A percentile compares a stretch with the other conserved stretches of the same genome.
Evolutionary conservation across 1,140 invertebrate genomes (phyloP).

Genomic region (Scaptomyza pallida): DNA sequence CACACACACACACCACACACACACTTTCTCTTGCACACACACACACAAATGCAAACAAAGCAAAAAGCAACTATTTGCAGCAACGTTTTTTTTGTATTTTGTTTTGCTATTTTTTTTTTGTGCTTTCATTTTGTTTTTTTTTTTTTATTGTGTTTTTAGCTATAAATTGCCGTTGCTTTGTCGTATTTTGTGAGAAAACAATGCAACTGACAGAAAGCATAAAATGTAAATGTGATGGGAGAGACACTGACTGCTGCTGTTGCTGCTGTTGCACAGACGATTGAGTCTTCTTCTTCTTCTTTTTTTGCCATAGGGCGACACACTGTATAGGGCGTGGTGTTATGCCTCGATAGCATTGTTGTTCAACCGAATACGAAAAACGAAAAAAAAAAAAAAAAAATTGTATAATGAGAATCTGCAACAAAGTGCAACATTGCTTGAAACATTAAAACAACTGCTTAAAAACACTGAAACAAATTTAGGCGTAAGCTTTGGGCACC

Average conservation of each 20-base stretch:
- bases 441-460: too few species aligned
- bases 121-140: not conserved
- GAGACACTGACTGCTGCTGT: not conserved
- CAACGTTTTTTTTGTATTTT: slow-evolving; percentile 55
- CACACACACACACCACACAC: slow-evolving; percentile 3
- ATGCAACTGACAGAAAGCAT: slow-evolving; percentile 44
- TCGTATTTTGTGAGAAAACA: slow-evolving; percentile 36
- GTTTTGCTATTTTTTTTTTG: not conserved
- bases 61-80: slow-evolving; percentile 34
- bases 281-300: slow-evolving; percentile 5
- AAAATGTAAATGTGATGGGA: slow-evolving; percentile 39
- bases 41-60: slow-evolving; percentile 5
- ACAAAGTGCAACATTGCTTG: not conserved
- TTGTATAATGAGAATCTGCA: not conserved
- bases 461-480: too few species aligned
- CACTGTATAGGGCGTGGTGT: slow-evolving; percentile 3
- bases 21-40: slow-evolving; percentile 2
- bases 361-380: slow-evolving; percentile 16
- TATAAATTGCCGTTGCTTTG: slow-evolving; percentile 57
- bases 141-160: slow-evolving; percentile 23
- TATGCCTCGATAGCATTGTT: slow-evolving; percentile 55
- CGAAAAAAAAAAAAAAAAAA: slow-evolving; percentile 3
- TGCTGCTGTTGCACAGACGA: slow-evolving; percentile 6
- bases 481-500: too few species aligned
- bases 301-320: too few species aligned